phyloP scores from a whole-genome alignment of 2,888 invertebrate genomes.

The Lottia gigantea region DNA sequence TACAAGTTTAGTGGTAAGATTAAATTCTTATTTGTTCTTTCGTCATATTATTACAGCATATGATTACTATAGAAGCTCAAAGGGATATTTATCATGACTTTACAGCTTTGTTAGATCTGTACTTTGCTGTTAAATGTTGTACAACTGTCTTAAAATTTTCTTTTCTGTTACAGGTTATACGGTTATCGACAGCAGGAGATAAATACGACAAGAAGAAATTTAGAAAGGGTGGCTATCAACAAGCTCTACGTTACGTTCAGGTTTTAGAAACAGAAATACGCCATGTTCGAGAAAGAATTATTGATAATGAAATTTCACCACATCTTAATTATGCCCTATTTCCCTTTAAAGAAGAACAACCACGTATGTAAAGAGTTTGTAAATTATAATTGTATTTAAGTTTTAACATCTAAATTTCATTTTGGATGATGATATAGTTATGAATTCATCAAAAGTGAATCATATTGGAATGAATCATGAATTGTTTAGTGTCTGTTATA shows the following conservation, averaged over 20 bases:
- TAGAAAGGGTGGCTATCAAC: constrained; percentile 23
- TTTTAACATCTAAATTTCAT: no score
- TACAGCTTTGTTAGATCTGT: no score
- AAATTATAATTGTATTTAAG: background rate
- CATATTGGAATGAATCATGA: no score
- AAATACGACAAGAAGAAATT: constrained; percentile 29
- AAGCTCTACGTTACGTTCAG: constrained; percentile 28
- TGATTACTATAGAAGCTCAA: no score
- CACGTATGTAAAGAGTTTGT: constrained; percentile 11
- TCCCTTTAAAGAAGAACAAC: constrained; percentile 28
- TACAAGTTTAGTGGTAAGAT: constrained; percentile 30
- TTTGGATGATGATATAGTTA: no score
- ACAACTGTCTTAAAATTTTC: background rate
- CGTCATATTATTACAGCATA: no score
- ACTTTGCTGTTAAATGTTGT: no score
- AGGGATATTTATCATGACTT: no score
- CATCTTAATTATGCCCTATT: constrained; percentile 38
- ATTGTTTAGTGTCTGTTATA: no score
- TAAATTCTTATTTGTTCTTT: background rate
- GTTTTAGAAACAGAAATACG: constrained; percentile 30
- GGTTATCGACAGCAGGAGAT: constrained; percentile 36
- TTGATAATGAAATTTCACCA: constrained; percentile 25
- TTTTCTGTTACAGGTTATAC: constrained; percentile 32
- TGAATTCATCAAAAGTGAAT: no score
- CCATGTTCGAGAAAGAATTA: constrained; percentile 30